Conservation (phyloP, 2,797 vertebrate species). For the Geotrypetes seraphini region DNA sequence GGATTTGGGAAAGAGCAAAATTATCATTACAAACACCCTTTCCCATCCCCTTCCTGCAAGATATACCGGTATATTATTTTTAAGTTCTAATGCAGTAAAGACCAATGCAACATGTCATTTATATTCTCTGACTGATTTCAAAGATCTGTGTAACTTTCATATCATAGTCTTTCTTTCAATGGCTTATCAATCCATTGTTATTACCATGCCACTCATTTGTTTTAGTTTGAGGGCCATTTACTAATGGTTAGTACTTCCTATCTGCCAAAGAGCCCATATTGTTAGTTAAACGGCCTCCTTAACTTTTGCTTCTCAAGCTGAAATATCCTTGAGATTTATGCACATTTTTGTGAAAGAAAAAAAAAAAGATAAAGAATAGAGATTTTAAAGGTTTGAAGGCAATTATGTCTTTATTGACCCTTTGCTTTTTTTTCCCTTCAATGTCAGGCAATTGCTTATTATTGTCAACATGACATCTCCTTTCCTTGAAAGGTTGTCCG, state of each 20-base stretch:
- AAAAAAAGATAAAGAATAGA: slow-evolving; percentile 5
- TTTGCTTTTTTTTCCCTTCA: slow-evolving; percentile 9
- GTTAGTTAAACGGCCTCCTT: too few relatives aligned
- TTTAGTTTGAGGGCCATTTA: too few relatives aligned
- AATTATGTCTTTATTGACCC: slow-evolving; percentile 54
- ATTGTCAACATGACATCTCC: slow-evolving; percentile 48
- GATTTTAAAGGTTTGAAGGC: slow-evolving; percentile 13
- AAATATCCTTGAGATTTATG: slow-evolving; percentile 8
- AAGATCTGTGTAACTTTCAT: slow-evolving; percentile 19
- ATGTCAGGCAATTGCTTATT: slow-evolving; percentile 41
- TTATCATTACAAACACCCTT: background rate
- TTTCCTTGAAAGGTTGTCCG: slow-evolving; percentile 47
- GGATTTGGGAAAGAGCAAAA: slow-evolving; percentile 6
- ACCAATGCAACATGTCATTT: slow-evolving; percentile 9
- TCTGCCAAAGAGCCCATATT: too few relatives aligned
- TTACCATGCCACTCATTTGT: background rate
- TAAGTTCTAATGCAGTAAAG: too few relatives aligned
- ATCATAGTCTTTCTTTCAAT: slow-evolving; percentile 7
- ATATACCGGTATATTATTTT: too few relatives aligned
- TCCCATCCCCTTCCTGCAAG: slow-evolving; percentile 4
- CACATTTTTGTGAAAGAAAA: slow-evolving; percentile 1
- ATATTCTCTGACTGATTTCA: background rate
- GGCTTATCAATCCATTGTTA: background rate
- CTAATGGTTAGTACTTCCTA: too few relatives aligned
- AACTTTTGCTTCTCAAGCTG: background rate